Evolutionary conservation across 1,140 invertebrate species (phyloP).

Genomic region (Chymomyza costata): DNA sequence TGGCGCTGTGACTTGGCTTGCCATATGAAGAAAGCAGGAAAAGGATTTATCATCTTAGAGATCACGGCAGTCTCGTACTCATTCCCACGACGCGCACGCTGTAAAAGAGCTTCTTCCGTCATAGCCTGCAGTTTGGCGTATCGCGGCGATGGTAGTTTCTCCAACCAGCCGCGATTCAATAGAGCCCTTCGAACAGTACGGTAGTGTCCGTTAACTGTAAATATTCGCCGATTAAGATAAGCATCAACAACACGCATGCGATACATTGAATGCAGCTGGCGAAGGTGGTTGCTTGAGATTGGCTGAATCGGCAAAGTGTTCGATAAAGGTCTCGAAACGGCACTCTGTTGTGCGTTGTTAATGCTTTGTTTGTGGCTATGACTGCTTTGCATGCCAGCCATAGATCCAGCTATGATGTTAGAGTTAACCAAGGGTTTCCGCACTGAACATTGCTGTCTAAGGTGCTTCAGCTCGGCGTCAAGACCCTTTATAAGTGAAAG

Average conservation of each 20-base stretch:
- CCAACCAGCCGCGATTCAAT: conserved; percentile 77
- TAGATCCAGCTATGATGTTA: too few species aligned
- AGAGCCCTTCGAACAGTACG: conserved; percentile 71
- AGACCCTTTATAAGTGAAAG: too few species aligned
- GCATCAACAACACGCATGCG: conserved; percentile 20
- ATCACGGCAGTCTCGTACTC: conserved; percentile 60
- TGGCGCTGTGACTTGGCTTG: conserved; percentile 41
- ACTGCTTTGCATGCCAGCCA: conserved; percentile 3
- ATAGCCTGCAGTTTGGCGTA: conserved; percentile 57
- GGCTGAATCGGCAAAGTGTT: background rate
- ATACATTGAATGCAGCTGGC: conserved; percentile 9
- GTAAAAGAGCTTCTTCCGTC: conserved; percentile 27
- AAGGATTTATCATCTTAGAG: conserved; percentile 77
- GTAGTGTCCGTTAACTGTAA: conserved; percentile 32
- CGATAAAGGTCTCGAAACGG: background rate
- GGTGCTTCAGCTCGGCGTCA: too few species aligned
- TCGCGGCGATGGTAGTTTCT: conserved; percentile 75
- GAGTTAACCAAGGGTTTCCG: too few species aligned
- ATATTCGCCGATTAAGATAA: conserved; percentile 25
- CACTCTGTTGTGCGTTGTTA: background rate
- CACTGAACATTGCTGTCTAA: too few species aligned
- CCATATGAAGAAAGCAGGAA: conserved; percentile 78
- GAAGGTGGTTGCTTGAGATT: background rate
- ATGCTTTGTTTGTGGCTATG: background rate
- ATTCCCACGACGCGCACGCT: conserved; percentile 27